Evolutionary conservation across 2,797 vertebrate genomes (phyloP), one percentile per base, ranked within the genome.

Genomic region (Microhierax caerulescens): DNA sequence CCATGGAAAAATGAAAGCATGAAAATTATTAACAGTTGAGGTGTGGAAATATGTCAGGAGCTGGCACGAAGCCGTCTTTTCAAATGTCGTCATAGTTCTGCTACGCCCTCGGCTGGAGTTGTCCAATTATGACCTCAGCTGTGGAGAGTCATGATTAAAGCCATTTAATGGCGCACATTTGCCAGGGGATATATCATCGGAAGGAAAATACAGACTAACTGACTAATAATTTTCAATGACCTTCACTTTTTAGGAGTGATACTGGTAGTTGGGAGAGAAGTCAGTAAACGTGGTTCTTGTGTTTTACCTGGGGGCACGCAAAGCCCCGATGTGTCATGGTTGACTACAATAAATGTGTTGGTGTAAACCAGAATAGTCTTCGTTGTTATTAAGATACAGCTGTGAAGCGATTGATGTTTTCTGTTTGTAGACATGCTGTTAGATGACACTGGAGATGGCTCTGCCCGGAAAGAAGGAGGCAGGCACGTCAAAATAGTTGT

Each of bases 401-500:
- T 97, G 89, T 93, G 85, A 97, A 87, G 88, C 64, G 93, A 85
- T 90, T 92, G 96, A 91, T 97, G 95, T 92, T 95, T 95, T 93
- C 89, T 95, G 80, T 96, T 96, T 88, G 56, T 97, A 99, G 99
- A 99, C 98, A 99, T 99, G 99, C 97, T 99, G 93, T 97, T 99
- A 96, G 99, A 99, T 84, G 99, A 99, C 96, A 98, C 98, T 36
- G 98, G 98, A 50, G 99, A 99, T 57, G 98, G 99, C 64, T 98
- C 98, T 80, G 97, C 98, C 83, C 98, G 99, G 92, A 99, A 99
- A 91, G 99, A 99, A 93, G 99, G 99, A 92, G 99, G 99, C 67
- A 98, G 99, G 64, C 99, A 98, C 2, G 99, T 99, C 91, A 99
- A 99, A 98, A 99, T 99, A 60, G 98, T 99, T 12, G 99, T 99